Percentiles rank a stretch among this genome's conserved stretches.
Conservation (phyloP, 1,140 invertebrate genomes). For the Drosophila arawakana region DNA sequence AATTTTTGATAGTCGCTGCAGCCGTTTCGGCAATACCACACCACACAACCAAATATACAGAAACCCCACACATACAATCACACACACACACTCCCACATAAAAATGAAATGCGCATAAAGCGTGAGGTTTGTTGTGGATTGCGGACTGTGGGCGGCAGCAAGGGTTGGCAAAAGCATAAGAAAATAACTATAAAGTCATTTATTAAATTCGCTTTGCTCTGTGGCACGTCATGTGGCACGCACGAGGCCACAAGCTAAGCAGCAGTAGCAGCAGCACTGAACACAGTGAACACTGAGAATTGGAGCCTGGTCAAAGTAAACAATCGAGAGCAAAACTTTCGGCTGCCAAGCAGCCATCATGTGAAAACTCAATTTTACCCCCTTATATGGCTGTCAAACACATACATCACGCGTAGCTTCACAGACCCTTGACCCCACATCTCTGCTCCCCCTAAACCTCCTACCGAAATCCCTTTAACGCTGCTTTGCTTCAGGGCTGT, state of each 20-base stretch:
- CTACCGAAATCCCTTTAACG: not conserved
- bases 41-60: constrained; percentile 25
- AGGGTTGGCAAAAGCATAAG: constrained; percentile 42
- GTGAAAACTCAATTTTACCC: constrained; percentile 80
- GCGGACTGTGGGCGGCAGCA: constrained; percentile 16
- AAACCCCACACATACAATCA: constrained; percentile 30
- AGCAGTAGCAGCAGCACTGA: not conserved
- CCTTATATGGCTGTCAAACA: constrained; percentile 77
- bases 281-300: not conserved
- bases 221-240: constrained; percentile 45
- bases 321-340: constrained; percentile 57
- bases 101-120: constrained; percentile 51
- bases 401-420: constrained; percentile 60
- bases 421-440: not conserved
- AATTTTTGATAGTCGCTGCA: constrained; percentile 75
- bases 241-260: constrained; percentile 29
- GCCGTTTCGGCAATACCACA: constrained; percentile 41
- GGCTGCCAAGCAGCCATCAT: constrained; percentile 30
- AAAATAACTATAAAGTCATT: constrained; percentile 79
- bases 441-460: not conserved
- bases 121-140: constrained; percentile 19
- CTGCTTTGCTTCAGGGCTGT: constrained; percentile 1
- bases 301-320: constrained; percentile 56
- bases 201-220: constrained; percentile 71
- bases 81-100: constrained; percentile 18